Percentiles rank a stretch among this genome's conserved stretches.
Evolutionary conservation across 1,140 invertebrate species (phyloP).

Genomic region (Penaeus chinensis): DNA sequence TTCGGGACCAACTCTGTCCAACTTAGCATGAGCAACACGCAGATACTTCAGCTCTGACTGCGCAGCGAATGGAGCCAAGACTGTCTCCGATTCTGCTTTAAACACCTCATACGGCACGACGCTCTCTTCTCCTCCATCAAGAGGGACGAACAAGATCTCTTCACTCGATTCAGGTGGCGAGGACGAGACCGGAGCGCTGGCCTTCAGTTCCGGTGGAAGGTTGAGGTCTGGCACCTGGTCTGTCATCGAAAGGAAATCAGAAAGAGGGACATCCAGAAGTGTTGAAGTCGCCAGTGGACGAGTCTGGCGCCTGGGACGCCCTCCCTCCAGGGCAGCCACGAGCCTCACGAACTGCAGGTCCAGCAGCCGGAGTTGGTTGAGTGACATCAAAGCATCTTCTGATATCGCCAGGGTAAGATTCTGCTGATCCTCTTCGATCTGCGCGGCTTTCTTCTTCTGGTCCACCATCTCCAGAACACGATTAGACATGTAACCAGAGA

Average conservation of each 20-base stretch:
- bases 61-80: slow-evolving; percentile 50
- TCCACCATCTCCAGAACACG: slow-evolving; percentile 43
- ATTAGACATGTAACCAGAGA: slow-evolving; percentile 56
- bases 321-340: slow-evolving; percentile 40
- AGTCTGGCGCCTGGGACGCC: slow-evolving; percentile 33
- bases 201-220: slow-evolving; percentile 42
- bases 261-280: slow-evolving; percentile 51
- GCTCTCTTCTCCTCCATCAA: slow-evolving; percentile 30
- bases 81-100: slow-evolving; percentile 26
- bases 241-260: slow-evolving; percentile 48
- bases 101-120: slow-evolving; percentile 55
- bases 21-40: slow-evolving; percentile 53
- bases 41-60: slow-evolving; percentile 49
- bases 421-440: slow-evolving; percentile 18
- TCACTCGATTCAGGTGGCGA: background rate
- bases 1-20: slow-evolving; percentile 49
- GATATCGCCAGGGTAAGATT: slow-evolving; percentile 47
- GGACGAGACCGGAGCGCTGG: background rate
- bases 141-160: slow-evolving; percentile 29
- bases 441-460: slow-evolving; percentile 39
- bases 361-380: slow-evolving; percentile 45
- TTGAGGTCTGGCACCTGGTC: slow-evolving; percentile 41
- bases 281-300: slow-evolving; percentile 43
- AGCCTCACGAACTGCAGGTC: slow-evolving; percentile 57
- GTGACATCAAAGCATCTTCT: slow-evolving; percentile 48